Evolutionary conservation across 2,113 vertebrate species (phyloP).

Genomic region (Onychostruthus taczanowskii): DNA sequence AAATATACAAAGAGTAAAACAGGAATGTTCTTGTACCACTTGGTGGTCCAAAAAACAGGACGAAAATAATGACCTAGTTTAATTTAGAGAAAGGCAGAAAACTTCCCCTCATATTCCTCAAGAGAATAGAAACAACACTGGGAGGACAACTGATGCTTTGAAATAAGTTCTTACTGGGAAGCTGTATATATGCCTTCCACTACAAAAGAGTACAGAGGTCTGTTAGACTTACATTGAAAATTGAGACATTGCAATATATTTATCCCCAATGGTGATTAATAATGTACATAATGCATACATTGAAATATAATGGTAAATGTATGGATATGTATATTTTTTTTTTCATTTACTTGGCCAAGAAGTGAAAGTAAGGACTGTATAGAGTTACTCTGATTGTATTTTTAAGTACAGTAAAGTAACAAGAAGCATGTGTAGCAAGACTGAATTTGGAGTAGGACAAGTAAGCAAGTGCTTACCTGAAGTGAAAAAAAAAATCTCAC

Average conservation of each 20-base stretch:
- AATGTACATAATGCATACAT: background rate
- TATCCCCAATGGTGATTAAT: background rate
- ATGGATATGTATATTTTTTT: background rate
- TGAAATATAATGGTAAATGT: background rate
- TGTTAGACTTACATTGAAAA: background rate
- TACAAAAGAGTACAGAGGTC: background rate
- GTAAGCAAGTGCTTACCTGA: background rate
- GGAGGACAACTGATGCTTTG: fast-evolving
- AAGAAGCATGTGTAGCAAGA: background rate
- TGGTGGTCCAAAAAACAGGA: background rate
- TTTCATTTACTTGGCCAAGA: background rate
- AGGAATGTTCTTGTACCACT: background rate
- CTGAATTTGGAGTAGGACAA: background rate
- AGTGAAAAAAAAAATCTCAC: background rate
- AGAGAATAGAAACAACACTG: background rate
- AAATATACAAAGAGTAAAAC: background rate
- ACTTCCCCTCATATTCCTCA: background rate
- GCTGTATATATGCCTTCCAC: background rate
- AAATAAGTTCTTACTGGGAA: background rate
- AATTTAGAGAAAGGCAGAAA: background rate
- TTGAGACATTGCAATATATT: background rate
- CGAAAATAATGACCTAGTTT: background rate
- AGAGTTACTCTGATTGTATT: background rate
- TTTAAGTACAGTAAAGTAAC: background rate
- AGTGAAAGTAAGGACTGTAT: background rate